Evolutionary conservation across 2,888 invertebrate species (phyloP).

Genomic region (Cataglyphis rosenhaueri): DNA sequence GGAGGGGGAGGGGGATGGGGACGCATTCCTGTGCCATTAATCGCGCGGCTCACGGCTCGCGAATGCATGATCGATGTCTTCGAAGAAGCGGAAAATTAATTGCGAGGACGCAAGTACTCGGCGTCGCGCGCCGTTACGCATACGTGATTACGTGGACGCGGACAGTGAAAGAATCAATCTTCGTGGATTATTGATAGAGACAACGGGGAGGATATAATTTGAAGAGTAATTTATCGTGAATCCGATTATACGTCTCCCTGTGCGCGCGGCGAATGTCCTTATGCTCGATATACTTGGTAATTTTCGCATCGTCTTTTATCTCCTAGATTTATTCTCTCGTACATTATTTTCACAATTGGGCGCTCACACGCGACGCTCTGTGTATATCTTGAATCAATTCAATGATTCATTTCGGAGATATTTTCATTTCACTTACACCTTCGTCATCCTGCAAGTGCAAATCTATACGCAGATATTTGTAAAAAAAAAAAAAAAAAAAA

Average conservation of each 20-base stretch:
- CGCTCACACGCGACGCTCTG: constrained; percentile 16
- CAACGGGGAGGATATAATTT: constrained; percentile 55
- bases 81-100: constrained; percentile 80
- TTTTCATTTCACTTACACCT: constrained; percentile 1
- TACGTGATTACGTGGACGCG: constrained; percentile 53
- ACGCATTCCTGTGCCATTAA: constrained; percentile 75
- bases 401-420: constrained; percentile 34
- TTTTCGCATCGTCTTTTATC: constrained; percentile 45
- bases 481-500: too few relatives aligned
- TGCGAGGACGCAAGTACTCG: constrained; percentile 69
- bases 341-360: constrained; percentile 19
- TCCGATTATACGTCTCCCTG: constrained; percentile 28
- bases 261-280: constrained; percentile 13
- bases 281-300: constrained; percentile 28
- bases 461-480: not conserved
- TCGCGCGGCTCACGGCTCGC: constrained; percentile 71
- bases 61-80: constrained; percentile 78
- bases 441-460: too few relatives aligned
- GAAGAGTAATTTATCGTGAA: constrained; percentile 50
- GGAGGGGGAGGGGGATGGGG: constrained; percentile 19
- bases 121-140: constrained; percentile 54
- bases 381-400: constrained; percentile 41
- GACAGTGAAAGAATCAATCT: constrained; percentile 57
- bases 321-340: constrained; percentile 29
- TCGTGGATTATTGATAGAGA: constrained; percentile 59